Percentiles rank a stretch among this genome's conserved stretches.
Evolutionary conservation across 2,888 invertebrate species (phyloP).

Genomic region (Cryptocephalus moraei): DNA sequence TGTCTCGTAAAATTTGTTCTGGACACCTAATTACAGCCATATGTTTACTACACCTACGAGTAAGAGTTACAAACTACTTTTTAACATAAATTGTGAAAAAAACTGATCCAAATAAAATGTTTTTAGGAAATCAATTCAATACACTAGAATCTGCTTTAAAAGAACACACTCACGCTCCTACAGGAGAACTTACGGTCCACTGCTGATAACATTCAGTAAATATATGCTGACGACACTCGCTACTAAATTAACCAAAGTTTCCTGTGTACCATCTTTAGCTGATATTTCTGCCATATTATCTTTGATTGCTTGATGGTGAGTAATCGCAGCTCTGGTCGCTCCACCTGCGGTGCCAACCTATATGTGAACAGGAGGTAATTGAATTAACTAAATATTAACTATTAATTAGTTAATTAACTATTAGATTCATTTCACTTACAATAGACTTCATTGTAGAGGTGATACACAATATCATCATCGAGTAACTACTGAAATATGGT

Average conservation of each 20-base stretch:
- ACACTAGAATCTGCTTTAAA: too few species aligned
- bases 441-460: slow-evolving; percentile 73
- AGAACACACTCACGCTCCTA: too few species aligned
- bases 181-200: slow-evolving; percentile 38
- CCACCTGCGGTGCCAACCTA: slow-evolving; percentile 57
- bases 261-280: slow-evolving; percentile 94
- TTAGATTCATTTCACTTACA: slow-evolving; percentile 50
- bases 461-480: slow-evolving; percentile 57
- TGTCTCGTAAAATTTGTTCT: too few species aligned
- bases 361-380: neutral
- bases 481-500: slow-evolving; percentile 53
- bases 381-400: slow-evolving; percentile 2
- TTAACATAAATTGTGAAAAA: neutral
- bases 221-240: slow-evolving; percentile 73
- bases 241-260: slow-evolving; percentile 86
- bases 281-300: slow-evolving; percentile 89
- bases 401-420: slow-evolving; percentile 1
- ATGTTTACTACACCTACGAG: too few species aligned
- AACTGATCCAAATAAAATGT: neutral
- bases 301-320: slow-evolving; percentile 83
- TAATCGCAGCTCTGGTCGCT: slow-evolving; percentile 84
- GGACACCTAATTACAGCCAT: too few species aligned
- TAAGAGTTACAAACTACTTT: too few species aligned
- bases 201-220: slow-evolving; percentile 57
- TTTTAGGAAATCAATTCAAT: neutral